Conservation (phyloP, 2,888 invertebrate species). For the Mythimna loreyi region DNA sequence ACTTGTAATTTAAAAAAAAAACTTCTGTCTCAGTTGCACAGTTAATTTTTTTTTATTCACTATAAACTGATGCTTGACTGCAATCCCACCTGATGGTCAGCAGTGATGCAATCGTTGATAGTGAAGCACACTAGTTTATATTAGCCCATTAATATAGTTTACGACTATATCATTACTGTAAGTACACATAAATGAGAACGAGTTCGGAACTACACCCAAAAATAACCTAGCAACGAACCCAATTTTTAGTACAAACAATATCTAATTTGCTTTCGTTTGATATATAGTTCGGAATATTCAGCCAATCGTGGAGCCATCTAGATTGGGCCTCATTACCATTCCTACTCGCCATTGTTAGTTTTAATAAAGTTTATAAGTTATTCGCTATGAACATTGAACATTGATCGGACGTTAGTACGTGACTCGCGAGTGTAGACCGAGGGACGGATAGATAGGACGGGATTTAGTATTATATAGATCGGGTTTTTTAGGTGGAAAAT, state of each 20-base stretch:
- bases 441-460: conserved; percentile 18
- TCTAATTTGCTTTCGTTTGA: conserved; percentile 20
- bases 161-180: background rate
- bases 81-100: too few relatives aligned
- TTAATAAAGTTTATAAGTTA: conserved; percentile 62
- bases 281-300: conserved; percentile 27
- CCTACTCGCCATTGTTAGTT: conserved; percentile 46
- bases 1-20: too few relatives aligned
- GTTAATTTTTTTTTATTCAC: too few relatives aligned
- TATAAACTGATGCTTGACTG: too few relatives aligned
- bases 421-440: conserved; percentile 22
- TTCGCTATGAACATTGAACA: conserved; percentile 59
- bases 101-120: too few relatives aligned
- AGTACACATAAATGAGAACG: conserved; percentile 17
- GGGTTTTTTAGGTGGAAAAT: too few relatives aligned
- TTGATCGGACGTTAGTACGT: conserved; percentile 60
- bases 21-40: background rate
- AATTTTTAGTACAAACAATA: conserved; percentile 25
- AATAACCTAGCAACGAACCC: background rate
- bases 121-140: too few relatives aligned
- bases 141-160: too few relatives aligned
- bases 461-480: background rate
- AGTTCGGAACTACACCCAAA: background rate
- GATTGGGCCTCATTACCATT: conserved; percentile 53
- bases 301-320: conserved; percentile 42